Evolutionary conservation across 2,888 invertebrate species (phyloP).

Genomic region (Chloroclystis v-ata): DNA sequence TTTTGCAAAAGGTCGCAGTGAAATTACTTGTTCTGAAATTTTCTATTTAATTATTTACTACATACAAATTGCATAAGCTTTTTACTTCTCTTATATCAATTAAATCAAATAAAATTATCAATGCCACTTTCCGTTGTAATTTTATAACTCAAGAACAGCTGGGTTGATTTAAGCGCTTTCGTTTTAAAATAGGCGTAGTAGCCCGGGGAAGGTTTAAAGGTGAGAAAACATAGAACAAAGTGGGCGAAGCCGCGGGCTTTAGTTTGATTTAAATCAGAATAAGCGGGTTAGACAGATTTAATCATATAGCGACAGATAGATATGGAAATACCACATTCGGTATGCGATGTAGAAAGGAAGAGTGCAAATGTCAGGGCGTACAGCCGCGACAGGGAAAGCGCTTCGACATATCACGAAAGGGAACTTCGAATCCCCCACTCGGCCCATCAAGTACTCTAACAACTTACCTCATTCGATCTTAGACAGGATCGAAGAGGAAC

Average conservation of each 20-base stretch:
- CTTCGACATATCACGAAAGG: slow-evolving; percentile 67
- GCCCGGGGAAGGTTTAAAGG: no score
- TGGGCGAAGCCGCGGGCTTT: no score
- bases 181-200: no score
- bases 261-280: no score
- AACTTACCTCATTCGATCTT: slow-evolving; percentile 54
- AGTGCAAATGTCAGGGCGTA: slow-evolving; percentile 68
- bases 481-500: slow-evolving; percentile 54
- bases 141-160: no score
- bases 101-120: no score
- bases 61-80: no score
- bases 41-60: no score
- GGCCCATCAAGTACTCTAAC: slow-evolving; percentile 47
- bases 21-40: background rate
- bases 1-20: background rate
- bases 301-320: slow-evolving; percentile 10
- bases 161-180: no score
- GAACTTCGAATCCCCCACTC: slow-evolving; percentile 64
- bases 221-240: no score
- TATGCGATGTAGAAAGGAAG: slow-evolving; percentile 71
- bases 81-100: no score
- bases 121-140: no score
- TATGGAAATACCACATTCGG: slow-evolving; percentile 34
- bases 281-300: background rate
- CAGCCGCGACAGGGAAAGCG: slow-evolving; percentile 70